Conservation (phyloP, 2,113 vertebrate species). For the Tricholaema leucomelas region DNA sequence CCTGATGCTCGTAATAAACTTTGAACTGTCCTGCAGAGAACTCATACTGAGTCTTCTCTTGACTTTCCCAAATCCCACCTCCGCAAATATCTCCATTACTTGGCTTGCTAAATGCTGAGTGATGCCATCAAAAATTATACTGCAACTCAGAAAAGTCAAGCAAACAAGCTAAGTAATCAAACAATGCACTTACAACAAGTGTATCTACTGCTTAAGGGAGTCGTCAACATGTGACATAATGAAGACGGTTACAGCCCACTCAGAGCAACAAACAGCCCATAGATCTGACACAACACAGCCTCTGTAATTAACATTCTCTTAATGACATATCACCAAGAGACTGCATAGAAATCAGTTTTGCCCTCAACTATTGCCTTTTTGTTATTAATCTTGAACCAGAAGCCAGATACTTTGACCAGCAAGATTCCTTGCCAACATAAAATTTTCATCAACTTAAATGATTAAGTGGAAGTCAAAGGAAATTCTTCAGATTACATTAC, state of each 20-base stretch:
- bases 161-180: neutral
- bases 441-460: neutral
- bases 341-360: neutral
- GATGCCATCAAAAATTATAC: neutral
- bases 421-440: neutral
- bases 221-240: accelerated
- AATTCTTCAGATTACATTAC: neutral
- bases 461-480: neutral
- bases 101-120: neutral
- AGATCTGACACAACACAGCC: neutral
- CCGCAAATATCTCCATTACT: neutral
- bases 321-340: neutral
- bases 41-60: too few relatives aligned
- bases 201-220: neutral
- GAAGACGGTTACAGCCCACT: neutral
- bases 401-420: neutral
- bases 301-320: neutral
- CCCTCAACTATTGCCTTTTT: neutral
- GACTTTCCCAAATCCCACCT: too few relatives aligned
- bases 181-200: neutral
- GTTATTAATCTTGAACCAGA: neutral
- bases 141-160: neutral
- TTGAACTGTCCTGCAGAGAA: too few relatives aligned
- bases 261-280: neutral
- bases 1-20: too few relatives aligned